Base-by-base conservation (phyloP, 2,888 invertebrate genomes). In the Malacosoma neustria region DNA sequence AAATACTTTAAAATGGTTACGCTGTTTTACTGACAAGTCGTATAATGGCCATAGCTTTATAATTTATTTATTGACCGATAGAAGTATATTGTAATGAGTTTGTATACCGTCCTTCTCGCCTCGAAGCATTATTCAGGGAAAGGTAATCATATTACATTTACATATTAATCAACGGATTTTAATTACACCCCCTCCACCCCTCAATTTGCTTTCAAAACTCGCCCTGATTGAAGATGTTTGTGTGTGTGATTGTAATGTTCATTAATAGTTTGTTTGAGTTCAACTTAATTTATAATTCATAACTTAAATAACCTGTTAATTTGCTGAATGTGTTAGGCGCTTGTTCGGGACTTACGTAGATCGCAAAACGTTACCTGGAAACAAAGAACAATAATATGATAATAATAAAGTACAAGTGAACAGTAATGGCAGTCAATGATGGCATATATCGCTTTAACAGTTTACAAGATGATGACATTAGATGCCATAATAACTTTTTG, bases 121-220 rank as follows among this genome's bases (percentile, higher is more conserved):
- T 67, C 71, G 81, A 81, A 88, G n/a, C n/a, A 90, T 91, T 92
- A 92, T 93, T 93, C 92, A 92, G 90, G 92, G 92, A 92, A 93
- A 93, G 93, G 93, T 94, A 94, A 94, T 94, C 94, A 94, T 94
- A 95, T 95, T 94, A 95, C 94, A 95, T 95, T 95, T 95, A 94
- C 94, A 95, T 95, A 95, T 95, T 95, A 95, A 95, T 95, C 94
- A 95, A 94, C 93, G 93, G 94, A 94, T 95, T 95, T 94, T 95
- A 95, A 95, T 95, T 95, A 94, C 94, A 91, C 92, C 89, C 91
- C 89, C 87, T 88, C 87, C 82, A 80, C 85, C 70, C 67, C 62
- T 68, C 72, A 82, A 82, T 82, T 82, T 76, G 79, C 79, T 79
- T 79, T 76, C 76, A 72, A 76, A 80, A 75, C 73, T 80, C 75